Base-by-base conservation (phyloP, 1,140 invertebrate species). In the Agraylea sexmaculata region DNA sequence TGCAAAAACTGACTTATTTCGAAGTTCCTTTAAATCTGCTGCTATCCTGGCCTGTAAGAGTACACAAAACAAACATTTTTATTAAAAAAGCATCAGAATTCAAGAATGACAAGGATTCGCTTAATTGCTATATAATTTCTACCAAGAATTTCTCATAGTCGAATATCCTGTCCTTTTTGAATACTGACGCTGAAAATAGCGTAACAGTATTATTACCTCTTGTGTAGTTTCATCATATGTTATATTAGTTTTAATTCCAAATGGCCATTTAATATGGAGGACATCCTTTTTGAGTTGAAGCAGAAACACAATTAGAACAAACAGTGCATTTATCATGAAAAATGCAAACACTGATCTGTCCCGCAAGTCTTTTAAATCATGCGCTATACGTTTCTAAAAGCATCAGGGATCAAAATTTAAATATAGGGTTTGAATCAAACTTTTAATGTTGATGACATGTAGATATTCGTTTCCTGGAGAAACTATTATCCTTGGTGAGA, bases 321-420 rank as follows among this genome's bases (percentile, higher is more conserved):
- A 98, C 50, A 97, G 78, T 42, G 90, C 87, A 72, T 98, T 98
- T 59, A 93, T 69, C 89, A 98, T 96, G 71, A 94, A 89, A 74
- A 96, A 97, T 40, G 80, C 86, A 70, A 96, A 95, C 17, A 94
- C 89, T 46, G 87, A 86, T 56, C 86, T 81, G 67, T 95, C 89
- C 60, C 91, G 75, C 50, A 96, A 74, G 56, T 92, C 88, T 74
- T 85, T 88, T 54, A 96, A 71, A 69, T 91, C 87, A 62, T 72
- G 74, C 48, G 85, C 80, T 57, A 94, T 87, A 75, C 84, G 78
- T 55, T 79, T 82, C 83, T 94, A 77, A 71, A 74, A 71, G 64
- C 20, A 52, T 29, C 52, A 50, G 52, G 47, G 52, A 58, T 52
- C 49, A 45, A 51, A 37, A 25, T 30, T 37, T 37, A 37, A 29